phyloP scores from a whole-genome alignment of 2,113 vertebrate genomes.

The Melanerpes formicivorus region DNA sequence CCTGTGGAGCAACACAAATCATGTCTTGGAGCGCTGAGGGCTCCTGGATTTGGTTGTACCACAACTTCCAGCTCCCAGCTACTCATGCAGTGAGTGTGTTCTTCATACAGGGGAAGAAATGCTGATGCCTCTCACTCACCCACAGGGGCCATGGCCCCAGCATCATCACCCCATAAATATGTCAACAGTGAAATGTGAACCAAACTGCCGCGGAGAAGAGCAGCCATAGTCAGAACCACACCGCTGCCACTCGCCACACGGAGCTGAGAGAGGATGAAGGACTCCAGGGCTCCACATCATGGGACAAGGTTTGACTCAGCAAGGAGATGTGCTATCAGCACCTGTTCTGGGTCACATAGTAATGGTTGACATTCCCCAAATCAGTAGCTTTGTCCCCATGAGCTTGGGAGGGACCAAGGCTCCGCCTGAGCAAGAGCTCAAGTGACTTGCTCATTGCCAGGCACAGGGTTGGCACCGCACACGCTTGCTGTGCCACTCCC shows the following conservation, averaged over 20 bases:
- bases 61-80: neutral
- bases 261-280: neutral
- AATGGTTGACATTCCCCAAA: fast-evolving
- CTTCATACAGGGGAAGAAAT: neutral
- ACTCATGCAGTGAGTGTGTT: neutral
- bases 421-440: too few species aligned
- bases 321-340: neutral
- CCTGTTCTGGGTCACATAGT: neutral
- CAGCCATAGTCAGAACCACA: neutral
- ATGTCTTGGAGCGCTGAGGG: fast-evolving
- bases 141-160: neutral
- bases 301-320: neutral
- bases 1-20: fast-evolving
- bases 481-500: fast-evolving
- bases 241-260: neutral
- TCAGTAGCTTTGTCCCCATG: fast-evolving
- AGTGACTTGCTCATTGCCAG: fast-evolving
- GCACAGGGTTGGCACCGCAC: neutral
- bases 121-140: neutral
- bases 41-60: neutral
- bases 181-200: neutral
- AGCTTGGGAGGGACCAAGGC: neutral
- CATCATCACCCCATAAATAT: slow-evolving; percentile 4
- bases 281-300: fast-evolving
- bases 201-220: neutral